Evolutionary conservation across 1,140 invertebrate species (phyloP).

Genomic region (Heliconius hewitsoni): DNA sequence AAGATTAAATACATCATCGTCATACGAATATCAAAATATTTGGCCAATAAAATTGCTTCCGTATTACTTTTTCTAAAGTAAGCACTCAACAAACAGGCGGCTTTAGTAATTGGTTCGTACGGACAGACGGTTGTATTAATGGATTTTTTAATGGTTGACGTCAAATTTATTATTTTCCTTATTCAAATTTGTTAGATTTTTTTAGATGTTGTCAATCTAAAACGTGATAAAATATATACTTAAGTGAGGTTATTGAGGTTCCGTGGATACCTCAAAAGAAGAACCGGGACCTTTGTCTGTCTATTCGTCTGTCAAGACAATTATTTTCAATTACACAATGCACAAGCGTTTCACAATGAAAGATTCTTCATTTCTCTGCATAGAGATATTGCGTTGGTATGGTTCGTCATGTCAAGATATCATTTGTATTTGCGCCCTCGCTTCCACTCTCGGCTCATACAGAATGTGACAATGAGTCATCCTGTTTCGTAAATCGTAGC

Average conservation of each 20-base stretch:
- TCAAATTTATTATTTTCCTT: neutral
- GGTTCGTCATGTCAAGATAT: no score
- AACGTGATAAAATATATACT: neutral
- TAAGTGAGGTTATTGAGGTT: no score
- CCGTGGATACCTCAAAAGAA: no score
- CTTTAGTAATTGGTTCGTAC: slow-evolving; percentile 19
- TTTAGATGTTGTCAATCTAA: slow-evolving; percentile 6
- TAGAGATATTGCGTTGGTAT: no score
- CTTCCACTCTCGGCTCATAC: no score
- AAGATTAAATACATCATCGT: neutral
- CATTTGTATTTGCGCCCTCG: no score
- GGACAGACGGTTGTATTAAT: slow-evolving; percentile 7
- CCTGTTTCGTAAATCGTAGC: no score
- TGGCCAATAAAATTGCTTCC: slow-evolving; percentile 21
- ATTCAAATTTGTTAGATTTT: neutral
- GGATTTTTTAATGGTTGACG: slow-evolving; percentile 4
- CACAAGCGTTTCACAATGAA: no score
- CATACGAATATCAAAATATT: slow-evolving; percentile 18
- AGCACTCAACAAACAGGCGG: slow-evolving; percentile 9
- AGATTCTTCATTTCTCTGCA: no score
- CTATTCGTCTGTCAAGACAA: no score
- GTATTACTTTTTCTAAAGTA: slow-evolving; percentile 20
- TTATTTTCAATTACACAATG: neutral
- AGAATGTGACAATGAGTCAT: no score
- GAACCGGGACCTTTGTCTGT: no score